Evolutionary conservation across 2,797 vertebrate genomes (phyloP).

Genomic region (Notoglanidium macrostoma): DNA sequence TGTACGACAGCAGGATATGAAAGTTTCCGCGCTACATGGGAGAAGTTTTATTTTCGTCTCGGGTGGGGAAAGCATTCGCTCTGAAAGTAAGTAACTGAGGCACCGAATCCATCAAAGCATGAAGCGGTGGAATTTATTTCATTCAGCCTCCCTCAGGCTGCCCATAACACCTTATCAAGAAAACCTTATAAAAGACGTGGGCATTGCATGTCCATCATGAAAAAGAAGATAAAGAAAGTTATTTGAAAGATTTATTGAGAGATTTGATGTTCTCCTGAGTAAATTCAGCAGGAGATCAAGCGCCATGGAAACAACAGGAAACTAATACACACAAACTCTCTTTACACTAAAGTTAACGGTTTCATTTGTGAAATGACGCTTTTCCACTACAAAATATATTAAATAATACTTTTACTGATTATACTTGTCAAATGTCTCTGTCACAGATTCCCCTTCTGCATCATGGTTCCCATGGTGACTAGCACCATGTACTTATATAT

Average conservation of each 20-base stretch:
- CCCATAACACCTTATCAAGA: background rate
- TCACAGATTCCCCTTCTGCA: background rate
- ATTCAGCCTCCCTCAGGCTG: background rate
- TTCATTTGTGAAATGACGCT: background rate
- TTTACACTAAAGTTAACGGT: background rate
- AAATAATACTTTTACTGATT: background rate
- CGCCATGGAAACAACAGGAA: background rate
- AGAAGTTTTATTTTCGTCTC: conserved; percentile 32
- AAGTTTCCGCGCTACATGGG: conserved; percentile 27
- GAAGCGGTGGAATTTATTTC: conserved; percentile 18
- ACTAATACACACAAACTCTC: background rate
- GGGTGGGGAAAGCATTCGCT: background rate
- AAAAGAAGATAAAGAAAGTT: conserved; percentile 19
- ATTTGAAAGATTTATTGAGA: background rate
- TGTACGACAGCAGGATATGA: conserved; percentile 40
- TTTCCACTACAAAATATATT: background rate
- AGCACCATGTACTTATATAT: background rate
- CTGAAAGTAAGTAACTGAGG: conserved; percentile 11
- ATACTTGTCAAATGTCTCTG: background rate
- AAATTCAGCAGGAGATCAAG: conserved; percentile 34
- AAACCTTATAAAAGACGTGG: conserved; percentile 4
- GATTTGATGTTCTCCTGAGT: conserved; percentile 5
- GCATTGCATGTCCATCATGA: background rate
- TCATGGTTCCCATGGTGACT: background rate
- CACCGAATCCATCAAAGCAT: conserved; percentile 17